Base-by-base conservation (phyloP, 2,888 invertebrate genomes). In the Eristalinus aeneus region DNA sequence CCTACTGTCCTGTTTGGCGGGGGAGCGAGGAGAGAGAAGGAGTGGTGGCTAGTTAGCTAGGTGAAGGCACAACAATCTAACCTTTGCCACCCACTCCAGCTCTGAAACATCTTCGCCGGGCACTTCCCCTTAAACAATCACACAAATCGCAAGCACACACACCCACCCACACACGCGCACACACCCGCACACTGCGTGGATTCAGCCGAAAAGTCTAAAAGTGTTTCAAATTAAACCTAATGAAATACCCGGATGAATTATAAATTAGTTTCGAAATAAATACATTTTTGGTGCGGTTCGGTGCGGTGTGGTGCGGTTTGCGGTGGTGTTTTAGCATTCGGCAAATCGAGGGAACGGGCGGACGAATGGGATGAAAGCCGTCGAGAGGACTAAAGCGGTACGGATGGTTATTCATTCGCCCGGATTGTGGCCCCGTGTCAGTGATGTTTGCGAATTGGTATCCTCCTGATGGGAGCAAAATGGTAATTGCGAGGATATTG, bases 231-330 rank as follows among this genome's bases (percentile, higher is more conserved):
- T 89, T 89, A 89, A 89, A 88, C 88, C 88, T 89, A 89, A 89
- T 89, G 88, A 89, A 89, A 89, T 89, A 89, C 88, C 88, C 88
- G 88, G 88, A 89, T 89, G 89, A 89, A 89, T 89, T 89, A 89
- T 89, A 89, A 89, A 89, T 88, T 88, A 89, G 89, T 86, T 88
- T 86, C 78, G 78, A 84, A 87, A 87, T 84, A 87, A 84, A 87
- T 84, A 84, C 83, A 83, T 87, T 83, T 83, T 79, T 63, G 69
- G 81, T 64, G 72, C 73, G 73, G 76, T 79, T 68, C 58, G 78
- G 67, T 46, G 46, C 10, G 56, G 22, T 22, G n/a, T 23, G 56
- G 56, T 39, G 39, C n/a, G 39, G 39, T 39, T 11, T n/a, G 39
- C n/a, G 39, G 39, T 56, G 56, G 56, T 27, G 11, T 56, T 56